Evolutionary conservation across 2,797 vertebrate genomes (phyloP).

Genomic region (Bradypodion pumilum): DNA sequence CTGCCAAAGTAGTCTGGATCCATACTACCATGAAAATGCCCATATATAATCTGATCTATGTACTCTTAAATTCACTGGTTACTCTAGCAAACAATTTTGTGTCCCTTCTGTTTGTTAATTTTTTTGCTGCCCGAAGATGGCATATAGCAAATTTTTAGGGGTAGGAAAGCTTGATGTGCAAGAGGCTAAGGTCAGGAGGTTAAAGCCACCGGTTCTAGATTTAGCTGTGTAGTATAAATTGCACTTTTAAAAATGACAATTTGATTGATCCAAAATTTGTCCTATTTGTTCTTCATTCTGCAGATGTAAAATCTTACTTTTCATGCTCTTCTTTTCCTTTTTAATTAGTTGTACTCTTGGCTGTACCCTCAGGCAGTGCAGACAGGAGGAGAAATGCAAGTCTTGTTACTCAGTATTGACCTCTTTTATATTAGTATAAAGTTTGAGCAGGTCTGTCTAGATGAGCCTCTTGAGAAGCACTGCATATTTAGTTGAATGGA

Average conservation of each 20-base stretch:
- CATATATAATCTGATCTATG: background rate
- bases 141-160: background rate
- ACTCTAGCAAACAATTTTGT: background rate
- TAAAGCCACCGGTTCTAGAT: background rate
- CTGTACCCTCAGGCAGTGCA: background rate
- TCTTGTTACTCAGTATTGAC: constrained; percentile 11
- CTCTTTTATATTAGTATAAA: background rate
- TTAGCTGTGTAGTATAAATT: background rate
- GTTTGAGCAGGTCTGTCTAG: background rate
- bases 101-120: background rate
- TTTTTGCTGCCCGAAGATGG: background rate
- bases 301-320: background rate
- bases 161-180: background rate
- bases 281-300: background rate
- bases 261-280: background rate
- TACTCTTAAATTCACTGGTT: background rate
- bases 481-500: background rate
- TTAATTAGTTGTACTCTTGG: background rate
- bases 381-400: background rate
- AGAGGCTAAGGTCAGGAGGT: too few relatives aligned
- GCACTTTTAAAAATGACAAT: background rate
- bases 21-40: background rate
- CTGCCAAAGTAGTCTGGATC: background rate
- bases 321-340: background rate
- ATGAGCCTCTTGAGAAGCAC: constrained; percentile 8